Conservation (phyloP, 2,113 vertebrate species). For the Speoplatyrhinus poulsoni region DNA sequence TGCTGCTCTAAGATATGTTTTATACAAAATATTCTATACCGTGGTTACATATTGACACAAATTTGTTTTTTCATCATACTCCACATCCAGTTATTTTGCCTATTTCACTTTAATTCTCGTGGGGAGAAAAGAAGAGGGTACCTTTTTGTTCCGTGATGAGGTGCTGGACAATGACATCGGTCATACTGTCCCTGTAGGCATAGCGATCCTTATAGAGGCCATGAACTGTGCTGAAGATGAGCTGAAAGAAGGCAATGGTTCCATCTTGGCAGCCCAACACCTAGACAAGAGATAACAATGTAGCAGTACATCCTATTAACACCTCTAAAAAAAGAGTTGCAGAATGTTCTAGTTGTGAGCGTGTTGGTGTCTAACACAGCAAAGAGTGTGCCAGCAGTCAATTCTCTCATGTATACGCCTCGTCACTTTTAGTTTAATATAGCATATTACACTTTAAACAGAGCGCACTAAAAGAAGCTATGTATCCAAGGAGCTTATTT, state of each 20-base stretch:
- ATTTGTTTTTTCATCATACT: neutral
- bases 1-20: no score
- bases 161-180: conserved; percentile 96
- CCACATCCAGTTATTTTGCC: neutral
- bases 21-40: neutral
- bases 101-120: neutral
- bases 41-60: neutral
- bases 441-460: neutral
- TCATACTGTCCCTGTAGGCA: conserved; percentile 95
- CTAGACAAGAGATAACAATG: conserved; percentile 73
- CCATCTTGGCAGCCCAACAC: conserved; percentile 96
- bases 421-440: conserved; percentile 51
- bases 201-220: conserved; percentile 97
- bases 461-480: conserved; percentile 31
- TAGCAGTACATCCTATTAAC: conserved; percentile 67
- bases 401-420: conserved; percentile 35
- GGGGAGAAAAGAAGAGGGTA: conserved; percentile 24
- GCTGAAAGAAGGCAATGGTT: conserved; percentile 93
- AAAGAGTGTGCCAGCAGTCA: conserved; percentile 44
- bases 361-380: conserved; percentile 40
- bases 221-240: conserved; percentile 96
- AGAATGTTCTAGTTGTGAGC: conserved; percentile 61
- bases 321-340: conserved; percentile 69
- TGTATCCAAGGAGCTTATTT: conserved; percentile 6
- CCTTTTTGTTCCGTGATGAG: conserved; percentile 95